A percentile compares a stretch with the other conserved stretches of the same genome.
Conservation (phyloP, 2,113 vertebrate species). For the Osmerus mordax region DNA sequence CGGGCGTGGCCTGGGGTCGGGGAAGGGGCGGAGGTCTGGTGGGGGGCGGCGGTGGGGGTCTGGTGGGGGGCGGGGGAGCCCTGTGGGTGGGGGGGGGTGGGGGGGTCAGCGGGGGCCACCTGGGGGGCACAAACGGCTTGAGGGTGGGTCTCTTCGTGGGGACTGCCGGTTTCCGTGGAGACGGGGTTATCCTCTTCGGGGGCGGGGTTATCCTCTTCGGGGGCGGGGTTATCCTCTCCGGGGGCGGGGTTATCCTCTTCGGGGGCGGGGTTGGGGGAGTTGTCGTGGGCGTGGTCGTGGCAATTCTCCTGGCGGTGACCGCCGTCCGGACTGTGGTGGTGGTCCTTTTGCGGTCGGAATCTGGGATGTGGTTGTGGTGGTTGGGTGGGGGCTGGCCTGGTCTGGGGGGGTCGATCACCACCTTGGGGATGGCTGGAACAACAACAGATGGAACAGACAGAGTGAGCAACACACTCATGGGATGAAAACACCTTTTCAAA, state of each 20-base stretch:
- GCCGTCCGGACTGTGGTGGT: conserved; percentile 62
- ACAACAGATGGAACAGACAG: conserved; percentile 17
- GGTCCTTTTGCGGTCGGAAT: conserved; percentile 67
- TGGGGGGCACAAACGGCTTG: background rate
- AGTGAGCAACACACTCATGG: too few relatives aligned
- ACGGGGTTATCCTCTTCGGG: too few relatives aligned
- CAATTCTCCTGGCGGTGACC: conserved; percentile 55
- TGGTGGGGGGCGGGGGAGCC: conserved; percentile 2
- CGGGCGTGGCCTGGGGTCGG: conserved; percentile 53
- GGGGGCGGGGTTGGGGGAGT: conserved; percentile 32
- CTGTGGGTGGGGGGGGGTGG: conserved; percentile 35
- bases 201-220: too few relatives aligned
- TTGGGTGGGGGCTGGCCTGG: conserved; percentile 66
- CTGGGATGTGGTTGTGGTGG: conserved; percentile 77
- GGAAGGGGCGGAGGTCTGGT: conserved; percentile 19
- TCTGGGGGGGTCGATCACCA: conserved; percentile 75
- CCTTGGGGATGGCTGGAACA: conserved; percentile 75
- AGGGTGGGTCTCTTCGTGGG: conserved; percentile 16
- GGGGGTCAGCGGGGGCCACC: conserved; percentile 39
- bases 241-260: too few relatives aligned
- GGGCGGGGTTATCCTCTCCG: too few relatives aligned
- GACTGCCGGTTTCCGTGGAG: conserved; percentile 36
- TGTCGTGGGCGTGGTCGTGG: conserved; percentile 42
- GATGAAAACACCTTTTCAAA: too few relatives aligned
- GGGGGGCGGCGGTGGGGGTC: background rate